phyloP scores from a whole-genome alignment of 2,113 vertebrate genomes.

The Atractosteus spatula region DNA sequence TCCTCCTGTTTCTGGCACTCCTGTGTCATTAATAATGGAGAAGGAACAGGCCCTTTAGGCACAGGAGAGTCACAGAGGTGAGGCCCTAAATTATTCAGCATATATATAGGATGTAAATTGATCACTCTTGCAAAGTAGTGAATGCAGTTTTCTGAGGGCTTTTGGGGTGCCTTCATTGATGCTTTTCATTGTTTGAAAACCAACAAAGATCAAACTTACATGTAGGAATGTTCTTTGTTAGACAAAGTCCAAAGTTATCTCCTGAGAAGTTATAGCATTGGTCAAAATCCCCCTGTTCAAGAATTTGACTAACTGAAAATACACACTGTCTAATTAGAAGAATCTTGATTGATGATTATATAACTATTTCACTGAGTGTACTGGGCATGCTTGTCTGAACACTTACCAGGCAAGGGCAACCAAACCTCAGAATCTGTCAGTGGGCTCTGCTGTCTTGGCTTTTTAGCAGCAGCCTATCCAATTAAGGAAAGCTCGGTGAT shows the following conservation, averaged over 20 bases:
- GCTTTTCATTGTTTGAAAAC: no score
- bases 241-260: no score
- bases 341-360: no score
- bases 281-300: no score
- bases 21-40: slow-evolving; percentile 7
- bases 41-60: slow-evolving; percentile 8
- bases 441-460: not conserved
- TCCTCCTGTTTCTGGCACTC: not conserved
- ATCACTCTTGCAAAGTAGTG: not conserved
- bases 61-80: slow-evolving; percentile 7
- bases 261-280: no score
- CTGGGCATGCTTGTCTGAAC: not conserved
- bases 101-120: slow-evolving; percentile 3
- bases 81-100: slow-evolving; percentile 12
- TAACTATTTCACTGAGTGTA: not conserved
- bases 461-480: not conserved
- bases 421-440: not conserved
- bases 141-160: not conserved
- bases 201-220: no score
- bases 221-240: no score
- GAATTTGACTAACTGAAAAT: no score
- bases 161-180: no score
- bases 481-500: not conserved
- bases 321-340: no score
- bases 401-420: not conserved